Evolutionary conservation across 2,797 vertebrate genomes (phyloP).

Genomic region (Paguma larvata): DNA sequence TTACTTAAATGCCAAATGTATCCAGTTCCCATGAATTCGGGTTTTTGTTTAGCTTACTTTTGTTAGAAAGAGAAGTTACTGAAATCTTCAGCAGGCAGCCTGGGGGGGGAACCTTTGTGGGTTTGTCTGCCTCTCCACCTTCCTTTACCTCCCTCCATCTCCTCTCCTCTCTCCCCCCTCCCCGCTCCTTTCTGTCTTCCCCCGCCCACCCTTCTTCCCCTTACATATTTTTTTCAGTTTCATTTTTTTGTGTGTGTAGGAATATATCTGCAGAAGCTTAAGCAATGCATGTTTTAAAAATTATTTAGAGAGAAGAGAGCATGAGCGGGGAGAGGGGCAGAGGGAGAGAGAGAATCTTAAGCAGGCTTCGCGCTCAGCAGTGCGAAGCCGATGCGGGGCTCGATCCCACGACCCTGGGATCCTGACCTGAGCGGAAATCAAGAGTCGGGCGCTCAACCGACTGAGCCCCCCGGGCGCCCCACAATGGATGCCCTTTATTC

Average conservation of each 20-base stretch:
- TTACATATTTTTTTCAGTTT: background rate
- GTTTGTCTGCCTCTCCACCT: background rate
- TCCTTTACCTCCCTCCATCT: background rate
- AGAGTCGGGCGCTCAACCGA: too few species aligned
- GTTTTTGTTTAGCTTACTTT: conserved; percentile 72
- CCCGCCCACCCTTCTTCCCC: background rate
- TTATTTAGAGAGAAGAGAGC: too few species aligned
- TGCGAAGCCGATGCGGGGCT: too few species aligned
- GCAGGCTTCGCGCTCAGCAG: too few species aligned
- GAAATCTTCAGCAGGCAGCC: conserved; percentile 83
- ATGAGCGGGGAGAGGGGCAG: too few species aligned
- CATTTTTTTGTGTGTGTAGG: background rate
- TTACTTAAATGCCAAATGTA: background rate
- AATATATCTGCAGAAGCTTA: background rate
- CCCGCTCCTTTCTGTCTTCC: conserved; percentile 77
- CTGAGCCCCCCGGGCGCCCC: too few species aligned
- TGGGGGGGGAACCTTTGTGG: conserved; percentile 80
- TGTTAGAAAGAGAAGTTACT: conserved; percentile 78
- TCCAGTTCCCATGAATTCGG: background rate
- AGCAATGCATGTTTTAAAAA: background rate
- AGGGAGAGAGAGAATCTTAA: too few species aligned
- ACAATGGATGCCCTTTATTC: background rate
- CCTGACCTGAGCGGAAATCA: too few species aligned
- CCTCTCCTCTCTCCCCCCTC: background rate
- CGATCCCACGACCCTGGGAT: too few species aligned